phyloP scores from a whole-genome alignment of 2,113 vertebrate species.

The Ramphastos sulfuratus region DNA sequence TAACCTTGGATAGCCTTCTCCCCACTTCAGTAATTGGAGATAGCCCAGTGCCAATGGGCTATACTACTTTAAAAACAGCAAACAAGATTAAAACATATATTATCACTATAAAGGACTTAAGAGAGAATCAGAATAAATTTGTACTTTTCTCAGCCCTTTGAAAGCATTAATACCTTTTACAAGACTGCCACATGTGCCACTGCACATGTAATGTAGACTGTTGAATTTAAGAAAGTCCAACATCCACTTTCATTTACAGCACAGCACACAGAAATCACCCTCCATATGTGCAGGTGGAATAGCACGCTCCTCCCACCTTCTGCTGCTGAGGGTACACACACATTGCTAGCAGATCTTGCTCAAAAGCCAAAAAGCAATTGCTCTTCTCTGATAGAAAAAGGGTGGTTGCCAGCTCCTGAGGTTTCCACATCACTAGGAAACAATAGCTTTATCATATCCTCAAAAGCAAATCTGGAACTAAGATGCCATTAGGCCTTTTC shows the following conservation, averaged over 20 bases:
- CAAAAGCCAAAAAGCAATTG: background rate
- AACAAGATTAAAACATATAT: background rate
- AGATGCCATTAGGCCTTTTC: background rate
- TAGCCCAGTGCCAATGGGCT: fast-evolving
- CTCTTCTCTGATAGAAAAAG: background rate
- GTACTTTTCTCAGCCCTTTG: background rate
- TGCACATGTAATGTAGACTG: background rate
- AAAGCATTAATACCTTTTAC: background rate
- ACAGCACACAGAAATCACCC: background rate
- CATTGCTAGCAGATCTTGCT: background rate
- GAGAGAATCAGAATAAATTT: background rate
- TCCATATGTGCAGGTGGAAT: background rate
- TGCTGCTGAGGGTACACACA: background rate
- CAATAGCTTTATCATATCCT: background rate
- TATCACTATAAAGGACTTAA: background rate
- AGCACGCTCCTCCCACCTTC: background rate
- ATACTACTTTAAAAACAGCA: background rate
- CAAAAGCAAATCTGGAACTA: background rate
- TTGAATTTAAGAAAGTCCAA: background rate
- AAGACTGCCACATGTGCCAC: background rate
- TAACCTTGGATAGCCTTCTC: constrained; percentile 56
- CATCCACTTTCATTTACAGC: background rate
- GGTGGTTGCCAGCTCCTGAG: background rate
- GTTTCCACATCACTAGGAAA: fast-evolving
- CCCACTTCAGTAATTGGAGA: constrained; percentile 57